Percentiles rank a stretch among this genome's conserved stretches.
phyloP scores from a whole-genome alignment of 2,888 invertebrate species.

The Cancer borealis region DNA sequence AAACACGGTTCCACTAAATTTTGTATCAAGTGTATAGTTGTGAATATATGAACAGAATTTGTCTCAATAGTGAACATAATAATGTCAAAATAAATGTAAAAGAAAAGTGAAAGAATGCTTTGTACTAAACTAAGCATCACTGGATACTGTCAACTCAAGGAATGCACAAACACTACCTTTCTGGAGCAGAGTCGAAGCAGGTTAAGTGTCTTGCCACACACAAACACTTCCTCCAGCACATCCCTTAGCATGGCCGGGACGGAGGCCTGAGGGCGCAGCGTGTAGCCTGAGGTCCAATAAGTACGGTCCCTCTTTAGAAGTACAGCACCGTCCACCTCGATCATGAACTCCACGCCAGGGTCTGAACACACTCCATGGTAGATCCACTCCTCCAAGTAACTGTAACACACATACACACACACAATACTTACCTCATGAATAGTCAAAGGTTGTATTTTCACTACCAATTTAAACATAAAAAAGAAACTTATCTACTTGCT shows the following conservation, averaged over 20 bases:
- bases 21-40: too few species aligned
- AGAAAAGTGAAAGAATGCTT: too few species aligned
- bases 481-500: neutral
- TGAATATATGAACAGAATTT: too few species aligned
- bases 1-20: too few species aligned
- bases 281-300: constrained; percentile 74
- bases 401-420: constrained; percentile 39
- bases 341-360: constrained; percentile 71
- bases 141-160: neutral
- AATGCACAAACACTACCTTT: constrained; percentile 54
- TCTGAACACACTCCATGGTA: constrained; percentile 68
- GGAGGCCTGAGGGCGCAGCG: constrained; percentile 50
- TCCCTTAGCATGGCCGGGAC: constrained; percentile 61
- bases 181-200: constrained; percentile 64
- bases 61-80: too few species aligned
- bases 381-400: constrained; percentile 73
- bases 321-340: constrained; percentile 53
- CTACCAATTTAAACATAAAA: neutral
- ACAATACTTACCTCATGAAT: neutral
- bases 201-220: constrained; percentile 69
- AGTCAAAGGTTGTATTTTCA: neutral
- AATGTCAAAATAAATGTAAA: too few species aligned
- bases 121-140: neutral
- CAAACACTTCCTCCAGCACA: constrained; percentile 65
- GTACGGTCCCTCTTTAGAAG: constrained; percentile 61